Evolutionary conservation across 2,797 vertebrate species (phyloP).

Genomic region (Sebastes diaconus): DNA sequence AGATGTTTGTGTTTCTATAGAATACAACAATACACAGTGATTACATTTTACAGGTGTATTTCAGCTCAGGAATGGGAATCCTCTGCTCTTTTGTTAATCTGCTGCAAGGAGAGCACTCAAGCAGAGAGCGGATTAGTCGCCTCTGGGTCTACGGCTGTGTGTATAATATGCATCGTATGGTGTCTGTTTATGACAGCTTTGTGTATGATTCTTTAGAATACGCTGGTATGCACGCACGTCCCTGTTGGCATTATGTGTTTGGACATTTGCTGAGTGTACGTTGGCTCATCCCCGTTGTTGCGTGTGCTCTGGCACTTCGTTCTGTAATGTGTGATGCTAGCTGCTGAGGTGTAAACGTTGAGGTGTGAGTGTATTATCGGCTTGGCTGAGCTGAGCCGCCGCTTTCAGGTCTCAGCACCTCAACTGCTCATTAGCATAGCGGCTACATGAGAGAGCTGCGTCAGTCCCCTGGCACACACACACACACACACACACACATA

Average conservation of each 20-base stretch:
- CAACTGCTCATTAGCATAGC: slow-evolving; percentile 54
- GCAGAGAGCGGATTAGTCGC: slow-evolving; percentile 29
- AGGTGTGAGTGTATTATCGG: slow-evolving; percentile 49
- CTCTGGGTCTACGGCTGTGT: background rate
- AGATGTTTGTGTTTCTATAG: background rate
- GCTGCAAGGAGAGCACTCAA: slow-evolving; percentile 10
- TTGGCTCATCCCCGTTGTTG: background rate
- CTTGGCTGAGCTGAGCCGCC: slow-evolving; percentile 41
- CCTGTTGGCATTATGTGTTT: background rate
- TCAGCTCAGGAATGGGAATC: slow-evolving; percentile 13
- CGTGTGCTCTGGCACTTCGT: background rate
- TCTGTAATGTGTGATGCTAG: slow-evolving; percentile 17
- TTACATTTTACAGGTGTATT: slow-evolving; percentile 16
- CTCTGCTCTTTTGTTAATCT: slow-evolving; percentile 20
- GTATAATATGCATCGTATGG: background rate
- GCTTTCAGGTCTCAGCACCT: slow-evolving; percentile 51
- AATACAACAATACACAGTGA: background rate
- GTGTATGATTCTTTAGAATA: background rate
- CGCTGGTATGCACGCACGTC: background rate
- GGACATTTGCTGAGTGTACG: background rate
- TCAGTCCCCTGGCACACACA: slow-evolving; percentile 20
- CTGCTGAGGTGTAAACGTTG: slow-evolving; percentile 45
- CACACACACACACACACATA: background rate
- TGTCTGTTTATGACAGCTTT: background rate
- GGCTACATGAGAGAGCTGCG: slow-evolving; percentile 53